Base-by-base conservation (phyloP, 2,888 invertebrate species). In the Drosophila subsilvestris region DNA sequence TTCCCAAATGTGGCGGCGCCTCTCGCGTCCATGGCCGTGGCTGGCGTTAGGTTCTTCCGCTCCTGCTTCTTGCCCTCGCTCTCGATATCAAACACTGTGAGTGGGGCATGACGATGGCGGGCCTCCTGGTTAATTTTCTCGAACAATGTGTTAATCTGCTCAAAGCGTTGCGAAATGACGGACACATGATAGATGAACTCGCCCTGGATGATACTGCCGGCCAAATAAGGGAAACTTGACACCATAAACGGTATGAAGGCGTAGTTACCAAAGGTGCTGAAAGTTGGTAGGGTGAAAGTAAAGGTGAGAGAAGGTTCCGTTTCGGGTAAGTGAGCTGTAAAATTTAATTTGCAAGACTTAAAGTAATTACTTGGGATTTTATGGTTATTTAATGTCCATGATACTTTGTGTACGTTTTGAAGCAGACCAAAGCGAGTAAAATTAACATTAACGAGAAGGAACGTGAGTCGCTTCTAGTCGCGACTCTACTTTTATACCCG, bases 181-280 rank as follows among this genome's bases (percentile, higher is more conserved):
- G 90, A 86, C 18, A 92, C 91, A 32, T 90, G 88, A 57, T 89
- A 86, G 58, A 91, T 86, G 73, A 92, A 92, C 78, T 91, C 91
- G 0, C 89, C 88, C 67, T 92, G 90, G 44, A 90, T 89, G 44
- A 91, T 76, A 66, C 91, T 90, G 22, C 87, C 89, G 17, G 89
- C 88, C 48, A 90, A 59, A 68, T 83, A 90, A 1, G 92, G 92
- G 73, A 92, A 91, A 37, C 89, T 88, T 8, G 88, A 81, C 1
- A 87, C 82, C 88, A 91, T 89, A 25, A 88, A 74, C 29, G 80
- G 74, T 42, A 91, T 63, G 45, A 90, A 76, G 20, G 90, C 90
- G 45, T 78, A 81, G 18, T 79, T 73, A 1, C 75, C 73, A 60
- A 82, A 91, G 44, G 79, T 82, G 25, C 90, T 82, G 47, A 7